Evolutionary conservation across 2,888 invertebrate genomes (phyloP).

Genomic region (Sinohyriopsis cumingii): DNA sequence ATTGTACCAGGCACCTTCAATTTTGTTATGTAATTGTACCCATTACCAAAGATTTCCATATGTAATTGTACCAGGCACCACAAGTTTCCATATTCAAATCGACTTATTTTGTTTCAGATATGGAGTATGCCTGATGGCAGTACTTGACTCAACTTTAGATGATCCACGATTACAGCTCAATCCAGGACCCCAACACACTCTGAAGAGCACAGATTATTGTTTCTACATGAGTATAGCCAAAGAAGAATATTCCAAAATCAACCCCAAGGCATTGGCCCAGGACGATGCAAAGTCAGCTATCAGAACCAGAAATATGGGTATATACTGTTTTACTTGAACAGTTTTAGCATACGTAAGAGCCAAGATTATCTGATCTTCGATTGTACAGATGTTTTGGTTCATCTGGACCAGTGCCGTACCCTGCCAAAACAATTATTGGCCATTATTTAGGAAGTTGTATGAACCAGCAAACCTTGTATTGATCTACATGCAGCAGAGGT

Average conservation of each 20-base stretch:
- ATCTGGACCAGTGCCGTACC: no score
- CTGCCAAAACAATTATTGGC: no score
- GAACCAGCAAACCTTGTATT: no score
- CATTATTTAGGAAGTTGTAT: no score
- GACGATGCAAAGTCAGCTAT: conserved; percentile 24
- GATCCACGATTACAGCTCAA: conserved; percentile 90
- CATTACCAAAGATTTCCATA: no score
- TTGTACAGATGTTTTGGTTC: no score
- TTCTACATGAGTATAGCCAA: conserved; percentile 99
- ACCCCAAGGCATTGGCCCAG: conserved; percentile 41
- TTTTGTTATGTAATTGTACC: no score
- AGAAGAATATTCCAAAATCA: conserved; percentile 87
- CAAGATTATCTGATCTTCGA: no score
- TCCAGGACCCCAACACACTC: conserved; percentile 95
- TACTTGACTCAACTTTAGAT: conserved; percentile 89
- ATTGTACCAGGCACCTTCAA: no score
- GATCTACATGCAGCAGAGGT: no score
- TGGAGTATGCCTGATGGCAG: conserved; percentile 96
- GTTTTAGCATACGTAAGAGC: no score
- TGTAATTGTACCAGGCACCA: no score
- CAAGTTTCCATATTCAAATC: neutral
- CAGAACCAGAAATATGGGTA: conserved; percentile 51
- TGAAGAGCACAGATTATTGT: conserved; percentile 96
- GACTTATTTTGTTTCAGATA: conserved; percentile 77
- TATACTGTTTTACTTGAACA: neutral